phyloP scores from a whole-genome alignment of 2,888 invertebrate genomes.

The Nasonia oneida region DNA sequence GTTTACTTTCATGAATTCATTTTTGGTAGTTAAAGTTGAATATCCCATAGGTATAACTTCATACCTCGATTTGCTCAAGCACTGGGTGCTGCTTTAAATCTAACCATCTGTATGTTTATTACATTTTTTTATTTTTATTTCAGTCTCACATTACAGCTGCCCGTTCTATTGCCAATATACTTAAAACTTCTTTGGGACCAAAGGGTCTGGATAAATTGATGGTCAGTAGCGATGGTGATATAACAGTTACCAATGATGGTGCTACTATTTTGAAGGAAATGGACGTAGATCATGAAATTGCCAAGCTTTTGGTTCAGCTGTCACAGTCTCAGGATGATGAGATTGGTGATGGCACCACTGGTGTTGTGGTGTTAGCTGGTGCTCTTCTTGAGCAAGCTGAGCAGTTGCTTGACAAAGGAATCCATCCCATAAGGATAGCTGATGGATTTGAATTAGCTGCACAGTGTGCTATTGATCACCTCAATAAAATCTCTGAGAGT shows the following conservation, averaged over 20 bases:
- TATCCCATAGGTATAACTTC: neutral
- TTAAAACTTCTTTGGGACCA: slow-evolving; percentile 97
- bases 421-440: slow-evolving; percentile 99
- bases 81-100: neutral
- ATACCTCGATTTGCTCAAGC: neutral
- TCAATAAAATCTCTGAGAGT: slow-evolving; percentile 93
- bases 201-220: slow-evolving; percentile 98
- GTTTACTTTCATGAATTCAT: neutral
- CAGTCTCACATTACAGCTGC: slow-evolving; percentile 99
- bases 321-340: slow-evolving; percentile 99
- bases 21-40: slow-evolving; percentile 23
- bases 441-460: slow-evolving; percentile 99
- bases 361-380: slow-evolving; percentile 94
- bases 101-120: neutral
- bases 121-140: slow-evolving; percentile 70
- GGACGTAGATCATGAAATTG: slow-evolving; percentile 99
- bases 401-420: slow-evolving; percentile 94
- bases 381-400: slow-evolving; percentile 98
- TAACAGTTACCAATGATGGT: slow-evolving; percentile 99
- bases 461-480: slow-evolving; percentile 90
- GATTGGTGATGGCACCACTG: slow-evolving; percentile 99
- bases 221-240: slow-evolving; percentile 97
- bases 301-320: slow-evolving; percentile 97
- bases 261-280: slow-evolving; percentile 99
- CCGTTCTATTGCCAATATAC: slow-evolving; percentile 92